Base-by-base conservation (phyloP, 2,113 vertebrate genomes). In the Typhlomys cinereus region DNA sequence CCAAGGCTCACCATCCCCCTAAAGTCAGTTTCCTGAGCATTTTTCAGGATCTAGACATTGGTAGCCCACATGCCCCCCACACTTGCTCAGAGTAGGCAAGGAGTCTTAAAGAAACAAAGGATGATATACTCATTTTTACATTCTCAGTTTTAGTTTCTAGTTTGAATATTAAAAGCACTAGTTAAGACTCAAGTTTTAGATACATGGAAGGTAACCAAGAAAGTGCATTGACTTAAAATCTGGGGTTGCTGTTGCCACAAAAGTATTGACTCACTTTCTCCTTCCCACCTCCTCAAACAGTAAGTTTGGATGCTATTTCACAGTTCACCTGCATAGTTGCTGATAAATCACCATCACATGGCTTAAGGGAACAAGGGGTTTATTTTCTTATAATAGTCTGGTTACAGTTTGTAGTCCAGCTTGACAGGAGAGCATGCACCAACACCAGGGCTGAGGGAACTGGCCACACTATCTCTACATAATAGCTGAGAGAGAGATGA, bases 51-150 rank as follows among this genome's bases (percentile, higher is more conserved):
- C 52, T 44, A 61, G 18, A 46, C 64, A 34, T 10, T 92, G 6
- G 27, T 21, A n/a, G 48, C 71, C 36, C n/a, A n/a, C n/a, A n/a
- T n/a, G n/a, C n/a, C n/a, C 34, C 41, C 0, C 1, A 0, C 2
- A 6, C 29, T 69, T 92, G 31, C 46, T 46, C 31, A 11, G 34
- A 66, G 17, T 15, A 74, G 20, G n/a, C 48, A 78, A 25, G 34
- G 36, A 50, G 36, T n/a, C 44, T 25, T 64, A 66, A 29, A 62
- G 31, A 8, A 78, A 36, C 54, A 44, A 6, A 4, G 48, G n/a
- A 39, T 2, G 13, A 61, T 31, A 54, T 7, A 18, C 12, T 82
- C 4, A 82, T 59, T 34, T 76, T 31, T 95, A n/a, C 3, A 41
- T 44, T 34, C 44, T 52, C 27, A 44, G 25, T 52, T 50, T 52